Conservation (phyloP, 2,797 vertebrate species). For the Echeneis naucrates region DNA sequence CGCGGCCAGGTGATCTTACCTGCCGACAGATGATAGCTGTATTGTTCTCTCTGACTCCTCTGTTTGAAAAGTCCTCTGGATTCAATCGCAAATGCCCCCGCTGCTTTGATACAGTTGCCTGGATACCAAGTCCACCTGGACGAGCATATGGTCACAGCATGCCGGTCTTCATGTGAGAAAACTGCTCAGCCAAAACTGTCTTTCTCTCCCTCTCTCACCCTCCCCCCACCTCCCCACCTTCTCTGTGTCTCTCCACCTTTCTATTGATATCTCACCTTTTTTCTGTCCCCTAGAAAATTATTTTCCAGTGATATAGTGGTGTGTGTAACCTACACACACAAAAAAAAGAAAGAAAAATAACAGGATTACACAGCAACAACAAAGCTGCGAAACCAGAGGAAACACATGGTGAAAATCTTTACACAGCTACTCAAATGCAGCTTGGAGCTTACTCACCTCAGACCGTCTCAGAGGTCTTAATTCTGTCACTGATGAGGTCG, state of each 20-base stretch:
- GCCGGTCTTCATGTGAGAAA: conserved; percentile 80
- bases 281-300: conserved; percentile 26
- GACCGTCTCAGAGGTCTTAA: conserved; percentile 59
- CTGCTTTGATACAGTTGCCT: conserved; percentile 85
- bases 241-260: conserved; percentile 29
- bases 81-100: conserved; percentile 76
- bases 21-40: conserved; percentile 79
- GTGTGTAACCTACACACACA: conserved; percentile 7
- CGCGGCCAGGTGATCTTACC: conserved; percentile 79
- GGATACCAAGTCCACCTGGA: conserved; percentile 85
- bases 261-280: conserved; percentile 45
- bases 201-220: conserved; percentile 45
- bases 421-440: conserved; percentile 4
- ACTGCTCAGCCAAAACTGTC: conserved; percentile 73
- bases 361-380: conserved; percentile 26
- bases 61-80: conserved; percentile 79
- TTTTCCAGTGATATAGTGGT: conserved; percentile 17
- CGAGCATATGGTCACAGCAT: conserved; percentile 86
- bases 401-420: conserved; percentile 21
- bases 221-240: conserved; percentile 9
- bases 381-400: conserved; percentile 13
- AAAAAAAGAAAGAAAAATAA: conserved; percentile 22
- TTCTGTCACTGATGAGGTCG: conserved; percentile 65
- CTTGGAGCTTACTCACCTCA: conserved; percentile 35
- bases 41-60: conserved; percentile 79